These are phyloP conservation scores for Australoheros facetus DNA, from an alignment of 2,797 vertebrate species.

Conservation along the genomic window DNA sequence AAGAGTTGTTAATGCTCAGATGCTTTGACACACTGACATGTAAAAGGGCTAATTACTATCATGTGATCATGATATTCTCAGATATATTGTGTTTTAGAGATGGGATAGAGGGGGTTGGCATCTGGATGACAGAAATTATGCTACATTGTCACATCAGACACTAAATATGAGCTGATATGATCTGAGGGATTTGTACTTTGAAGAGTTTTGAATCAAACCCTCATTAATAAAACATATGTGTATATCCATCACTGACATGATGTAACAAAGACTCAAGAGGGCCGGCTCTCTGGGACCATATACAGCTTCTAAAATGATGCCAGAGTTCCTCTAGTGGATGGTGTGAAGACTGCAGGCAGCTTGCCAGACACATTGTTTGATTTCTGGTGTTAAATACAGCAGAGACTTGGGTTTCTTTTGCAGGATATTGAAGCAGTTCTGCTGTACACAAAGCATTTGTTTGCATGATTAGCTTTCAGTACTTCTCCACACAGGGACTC, in stretches of 20 bases:
- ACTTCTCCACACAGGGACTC: background rate
- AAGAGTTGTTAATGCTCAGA: conserved; percentile 17
- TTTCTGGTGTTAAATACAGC: conserved; percentile 11
- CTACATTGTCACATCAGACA: conserved; percentile 16
- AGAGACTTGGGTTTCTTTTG: conserved; percentile 8
- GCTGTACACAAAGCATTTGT: background rate
- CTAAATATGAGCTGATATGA: conserved; percentile 18
- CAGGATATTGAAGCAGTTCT: background rate
- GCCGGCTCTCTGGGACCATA: conserved; percentile 28
- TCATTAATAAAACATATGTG: conserved; percentile 59
- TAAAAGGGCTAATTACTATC: conserved; percentile 33
- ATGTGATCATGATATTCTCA: background rate
- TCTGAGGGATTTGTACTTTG: conserved; percentile 28
- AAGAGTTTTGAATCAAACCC: conserved; percentile 30
- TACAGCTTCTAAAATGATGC: conserved; percentile 27
- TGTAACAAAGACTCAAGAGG: conserved; percentile 72
- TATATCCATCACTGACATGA: conserved; percentile 59
- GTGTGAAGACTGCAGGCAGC: conserved; percentile 21
- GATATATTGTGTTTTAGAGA: conserved; percentile 1
- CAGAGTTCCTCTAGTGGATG: conserved; percentile 68
- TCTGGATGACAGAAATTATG: conserved; percentile 9
- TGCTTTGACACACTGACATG: conserved; percentile 28
- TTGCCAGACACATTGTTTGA: conserved; percentile 25
- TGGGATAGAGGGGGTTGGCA: background rate
- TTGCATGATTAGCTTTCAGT: background rate